Percentiles rank a stretch among this genome's conserved stretches.
These are phyloP conservation scores for Galago senegalensis DNA, from an alignment of 2,797 vertebrate species.

Conservation along the genomic window DNA sequence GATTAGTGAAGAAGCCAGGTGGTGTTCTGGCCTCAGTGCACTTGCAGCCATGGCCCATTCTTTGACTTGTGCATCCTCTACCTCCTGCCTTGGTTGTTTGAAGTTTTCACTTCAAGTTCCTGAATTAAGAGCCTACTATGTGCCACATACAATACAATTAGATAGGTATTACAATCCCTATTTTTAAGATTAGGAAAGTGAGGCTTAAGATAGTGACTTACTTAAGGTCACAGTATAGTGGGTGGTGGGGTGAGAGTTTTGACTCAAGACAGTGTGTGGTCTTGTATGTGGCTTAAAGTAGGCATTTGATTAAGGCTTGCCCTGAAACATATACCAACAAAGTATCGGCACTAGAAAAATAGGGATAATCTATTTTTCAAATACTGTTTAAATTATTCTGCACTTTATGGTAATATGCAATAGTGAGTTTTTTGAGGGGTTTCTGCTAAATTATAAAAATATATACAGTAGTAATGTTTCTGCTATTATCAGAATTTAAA, in stretches of 20 bases:
- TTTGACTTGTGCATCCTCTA: not conserved
- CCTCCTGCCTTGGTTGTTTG: not conserved
- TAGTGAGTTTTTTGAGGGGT: constrained; percentile 8
- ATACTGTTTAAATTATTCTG: not conserved
- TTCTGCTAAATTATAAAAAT: constrained; percentile 6
- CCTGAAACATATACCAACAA: not conserved
- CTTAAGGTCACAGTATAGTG: not conserved
- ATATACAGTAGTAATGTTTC: not conserved
- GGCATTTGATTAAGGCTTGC: not conserved
- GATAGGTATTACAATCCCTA: not conserved
- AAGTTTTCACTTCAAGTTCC: not conserved
- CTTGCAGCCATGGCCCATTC: not conserved
- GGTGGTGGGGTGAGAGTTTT: not conserved
- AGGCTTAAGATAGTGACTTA: not conserved
- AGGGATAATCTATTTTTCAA: not conserved
- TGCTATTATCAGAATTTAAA: not conserved
- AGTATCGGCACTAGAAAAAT: not conserved
- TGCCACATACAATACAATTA: not conserved
- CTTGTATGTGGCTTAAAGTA: not conserved
- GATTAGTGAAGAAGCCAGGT: not conserved
- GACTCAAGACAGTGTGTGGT: not conserved
- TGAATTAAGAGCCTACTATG: not conserved
- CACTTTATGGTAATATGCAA: not conserved
- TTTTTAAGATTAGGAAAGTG: not conserved
- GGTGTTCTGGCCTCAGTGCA: not conserved